A percentile compares a stretch with the other conserved stretches of the same genome.
phyloP scores from a whole-genome alignment of 2,797 vertebrate genomes.

The Pipistrellus pygmaeus region DNA sequence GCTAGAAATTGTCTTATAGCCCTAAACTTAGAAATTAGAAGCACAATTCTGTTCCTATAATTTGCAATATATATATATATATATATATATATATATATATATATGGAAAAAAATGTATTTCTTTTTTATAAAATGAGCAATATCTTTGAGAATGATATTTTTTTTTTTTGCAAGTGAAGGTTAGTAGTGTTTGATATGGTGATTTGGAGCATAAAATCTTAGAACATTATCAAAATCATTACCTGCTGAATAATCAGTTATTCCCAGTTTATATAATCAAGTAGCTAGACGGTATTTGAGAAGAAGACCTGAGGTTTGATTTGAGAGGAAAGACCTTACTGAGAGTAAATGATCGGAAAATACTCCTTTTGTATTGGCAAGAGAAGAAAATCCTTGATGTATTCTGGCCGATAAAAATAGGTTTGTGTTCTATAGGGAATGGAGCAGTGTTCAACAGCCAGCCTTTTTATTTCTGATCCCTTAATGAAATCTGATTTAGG shows the following conservation, averaged over 20 bases:
- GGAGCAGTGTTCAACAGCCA: neutral
- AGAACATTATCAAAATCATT: neutral
- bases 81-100: neutral
- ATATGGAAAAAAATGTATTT: neutral
- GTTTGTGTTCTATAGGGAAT: slow-evolving; percentile 14
- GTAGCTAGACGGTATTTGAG: slow-evolving; percentile 5
- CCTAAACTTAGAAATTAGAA: slow-evolving; percentile 1
- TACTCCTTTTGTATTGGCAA: neutral
- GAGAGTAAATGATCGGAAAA: slow-evolving; percentile 38
- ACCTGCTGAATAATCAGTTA: neutral
- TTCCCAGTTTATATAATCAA: slow-evolving; percentile 48
- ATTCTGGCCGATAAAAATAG: neutral
- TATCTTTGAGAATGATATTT: neutral
- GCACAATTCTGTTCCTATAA: neutral
- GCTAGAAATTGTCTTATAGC: neutral
- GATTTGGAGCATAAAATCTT: neutral
- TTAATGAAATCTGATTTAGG: slow-evolving; percentile 53
- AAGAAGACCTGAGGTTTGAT: slow-evolving; percentile 46
- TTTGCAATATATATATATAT: neutral
- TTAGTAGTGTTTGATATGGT: slow-evolving; percentile 31
- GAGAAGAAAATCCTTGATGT: slow-evolving; percentile 55
- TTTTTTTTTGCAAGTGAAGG: slow-evolving; percentile 33
- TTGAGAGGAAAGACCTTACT: slow-evolving; percentile 37
- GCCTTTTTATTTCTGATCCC: slow-evolving; percentile 24
- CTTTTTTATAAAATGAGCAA: slow-evolving; percentile 39